A percentile compares a stretch with the other conserved stretches of the same genome.
phyloP scores from a whole-genome alignment of 1,140 invertebrate genomes.

The Alviniconcha marisindica region DNA sequence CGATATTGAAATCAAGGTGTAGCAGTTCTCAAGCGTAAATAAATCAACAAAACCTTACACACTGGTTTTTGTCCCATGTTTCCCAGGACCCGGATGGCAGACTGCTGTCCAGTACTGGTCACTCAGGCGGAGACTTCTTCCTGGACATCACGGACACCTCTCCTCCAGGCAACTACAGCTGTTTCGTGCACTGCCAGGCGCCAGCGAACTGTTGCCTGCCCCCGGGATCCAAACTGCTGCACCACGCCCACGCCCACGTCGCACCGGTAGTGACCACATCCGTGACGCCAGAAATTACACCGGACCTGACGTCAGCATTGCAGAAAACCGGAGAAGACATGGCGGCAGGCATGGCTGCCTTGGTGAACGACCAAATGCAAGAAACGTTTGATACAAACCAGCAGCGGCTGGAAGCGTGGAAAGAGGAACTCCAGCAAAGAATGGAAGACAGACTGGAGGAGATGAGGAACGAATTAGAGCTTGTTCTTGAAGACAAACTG shows the following conservation, averaged over 20 bases:
- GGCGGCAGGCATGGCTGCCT: conserved; percentile 11
- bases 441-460: background rate
- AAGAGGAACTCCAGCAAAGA: background rate
- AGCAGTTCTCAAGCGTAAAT: too few relatives aligned
- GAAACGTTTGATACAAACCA: background rate
- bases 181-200: background rate
- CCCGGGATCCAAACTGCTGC: background rate
- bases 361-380: background rate
- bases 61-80: background rate
- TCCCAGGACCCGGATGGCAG: conserved; percentile 8
- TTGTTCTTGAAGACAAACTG: background rate
- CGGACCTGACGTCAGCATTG: background rate
- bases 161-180: conserved; percentile 20
- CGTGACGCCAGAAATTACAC: background rate
- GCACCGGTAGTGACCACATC: background rate
- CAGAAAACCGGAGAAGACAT: background rate
- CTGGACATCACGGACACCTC: background rate
- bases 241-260: background rate
- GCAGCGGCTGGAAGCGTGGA: background rate
- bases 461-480: background rate
- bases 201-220: background rate
- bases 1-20: too few relatives aligned
- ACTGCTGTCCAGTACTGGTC: conserved; percentile 12
- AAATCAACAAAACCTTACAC: too few relatives aligned
- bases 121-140: background rate